phyloP scores from a whole-genome alignment of 2,113 vertebrate genomes.

The Camarhynchus parvulus region DNA sequence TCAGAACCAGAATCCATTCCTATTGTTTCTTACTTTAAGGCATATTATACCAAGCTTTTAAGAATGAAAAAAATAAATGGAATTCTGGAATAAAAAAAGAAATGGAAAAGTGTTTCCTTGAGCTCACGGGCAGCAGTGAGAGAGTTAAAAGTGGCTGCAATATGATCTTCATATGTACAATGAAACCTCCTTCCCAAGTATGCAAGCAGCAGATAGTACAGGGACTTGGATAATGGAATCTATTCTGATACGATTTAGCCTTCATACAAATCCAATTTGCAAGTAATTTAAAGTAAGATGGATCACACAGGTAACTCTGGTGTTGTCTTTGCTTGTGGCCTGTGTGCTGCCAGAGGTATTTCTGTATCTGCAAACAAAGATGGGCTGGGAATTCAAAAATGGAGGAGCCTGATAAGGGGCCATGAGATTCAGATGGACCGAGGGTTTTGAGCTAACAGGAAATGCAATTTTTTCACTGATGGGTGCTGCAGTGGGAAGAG shows the following conservation, averaged over 20 bases:
- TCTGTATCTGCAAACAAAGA: neutral
- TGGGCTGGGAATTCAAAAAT: neutral
- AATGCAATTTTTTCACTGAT: neutral
- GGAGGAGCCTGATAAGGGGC: neutral
- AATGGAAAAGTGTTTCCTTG: neutral
- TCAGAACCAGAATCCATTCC: neutral
- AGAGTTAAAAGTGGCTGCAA: constrained; percentile 18
- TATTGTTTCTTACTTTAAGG: neutral
- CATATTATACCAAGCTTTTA: neutral
- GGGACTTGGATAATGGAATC: neutral
- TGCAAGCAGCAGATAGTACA: neutral
- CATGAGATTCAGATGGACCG: neutral
- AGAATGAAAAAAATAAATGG: neutral
- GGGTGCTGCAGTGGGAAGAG: neutral
- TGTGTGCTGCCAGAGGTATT: neutral
- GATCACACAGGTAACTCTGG: neutral
- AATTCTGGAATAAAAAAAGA: neutral
- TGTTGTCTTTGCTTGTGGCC: neutral
- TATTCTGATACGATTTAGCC: constrained; percentile 22
- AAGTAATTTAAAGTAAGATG: constrained; percentile 21
- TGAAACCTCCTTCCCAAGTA: constrained; percentile 16
- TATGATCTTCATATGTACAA: neutral
- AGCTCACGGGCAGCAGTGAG: neutral
- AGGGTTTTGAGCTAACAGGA: neutral
- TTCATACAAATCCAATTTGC: constrained; percentile 26